These are phyloP conservation scores for Tetranychus truncatus DNA, from an alignment of 2,888 invertebrate species.

Conservation along the genomic window DNA sequence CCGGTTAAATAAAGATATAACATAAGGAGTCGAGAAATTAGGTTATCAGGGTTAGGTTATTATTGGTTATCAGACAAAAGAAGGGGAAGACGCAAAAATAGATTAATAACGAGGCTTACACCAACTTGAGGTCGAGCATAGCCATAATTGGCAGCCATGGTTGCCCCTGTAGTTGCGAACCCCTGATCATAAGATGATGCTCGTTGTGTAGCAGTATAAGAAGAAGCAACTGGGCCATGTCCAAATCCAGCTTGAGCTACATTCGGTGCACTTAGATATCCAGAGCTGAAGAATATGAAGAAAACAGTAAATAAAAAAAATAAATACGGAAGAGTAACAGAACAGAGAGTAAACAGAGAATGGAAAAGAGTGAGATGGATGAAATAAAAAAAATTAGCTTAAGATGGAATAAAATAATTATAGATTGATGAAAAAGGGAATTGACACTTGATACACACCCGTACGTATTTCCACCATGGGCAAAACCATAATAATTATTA, in stretches of 20 bases:
- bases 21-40: not conserved
- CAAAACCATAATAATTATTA: slow-evolving; percentile 87
- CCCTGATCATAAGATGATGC: slow-evolving; percentile 36
- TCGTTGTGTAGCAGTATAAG: slow-evolving; percentile 41
- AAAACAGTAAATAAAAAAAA: not conserved
- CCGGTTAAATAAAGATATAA: not conserved
- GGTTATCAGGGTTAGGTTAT: not conserved
- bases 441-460: slow-evolving; percentile 33
- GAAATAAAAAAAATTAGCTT: not conserved
- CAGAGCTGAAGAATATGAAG: not conserved
- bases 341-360: not conserved
- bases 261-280: slow-evolving; percentile 16
- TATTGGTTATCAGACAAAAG: not conserved
- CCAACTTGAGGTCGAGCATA: slow-evolving; percentile 32
- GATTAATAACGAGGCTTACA: slow-evolving; percentile 23
- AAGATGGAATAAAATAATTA: not conserved
- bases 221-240: slow-evolving; percentile 24
- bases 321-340: not conserved
- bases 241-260: slow-evolving; percentile 24
- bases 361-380: not conserved
- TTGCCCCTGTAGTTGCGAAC: slow-evolving; percentile 30
- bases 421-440: not conserved
- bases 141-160: slow-evolving; percentile 31
- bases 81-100: too few species aligned
- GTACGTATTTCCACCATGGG: slow-evolving; percentile 79